phyloP scores from a whole-genome alignment of 2,888 invertebrate genomes.

The Trichogramma dendrolimi region DNA sequence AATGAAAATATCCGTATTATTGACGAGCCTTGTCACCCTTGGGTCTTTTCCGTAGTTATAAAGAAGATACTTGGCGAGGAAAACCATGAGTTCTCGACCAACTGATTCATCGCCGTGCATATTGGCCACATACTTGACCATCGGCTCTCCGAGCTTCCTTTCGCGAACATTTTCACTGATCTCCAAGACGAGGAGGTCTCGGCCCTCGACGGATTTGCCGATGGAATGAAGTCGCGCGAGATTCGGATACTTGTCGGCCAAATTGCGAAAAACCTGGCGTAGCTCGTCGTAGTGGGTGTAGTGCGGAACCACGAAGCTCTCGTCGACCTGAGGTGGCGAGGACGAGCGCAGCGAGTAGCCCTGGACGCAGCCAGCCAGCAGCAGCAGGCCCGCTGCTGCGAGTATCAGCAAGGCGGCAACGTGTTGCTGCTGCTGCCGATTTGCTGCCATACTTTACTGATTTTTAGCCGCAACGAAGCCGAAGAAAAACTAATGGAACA shows the following conservation, averaged over 20 bases:
- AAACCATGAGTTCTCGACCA: conserved; percentile 78
- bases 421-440: no score
- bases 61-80: conserved; percentile 79
- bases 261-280: conserved; percentile 60
- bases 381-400: background rate
- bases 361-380: conserved; percentile 7
- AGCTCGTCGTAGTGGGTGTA: conserved; percentile 73
- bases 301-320: conserved; percentile 41
- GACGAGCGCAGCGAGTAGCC: conserved; percentile 23
- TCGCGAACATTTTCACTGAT: conserved; percentile 67
- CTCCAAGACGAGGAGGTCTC: conserved; percentile 78
- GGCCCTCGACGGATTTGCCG: conserved; percentile 78
- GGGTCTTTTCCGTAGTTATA: conserved; percentile 67
- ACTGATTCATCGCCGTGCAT: conserved; percentile 96
- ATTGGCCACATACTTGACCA: conserved; percentile 91
- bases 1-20: conserved; percentile 85
- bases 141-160: conserved; percentile 68
- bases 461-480: no score
- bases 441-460: no score
- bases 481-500: no score
- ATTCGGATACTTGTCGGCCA: conserved; percentile 65
- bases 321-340: conserved; percentile 22
- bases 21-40: conserved; percentile 72
- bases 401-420: no score
- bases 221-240: conserved; percentile 69